Percentiles rank a stretch among this genome's conserved stretches.
phyloP scores from a whole-genome alignment of 1,140 invertebrate genomes.

The Megalonaias nervosa region DNA sequence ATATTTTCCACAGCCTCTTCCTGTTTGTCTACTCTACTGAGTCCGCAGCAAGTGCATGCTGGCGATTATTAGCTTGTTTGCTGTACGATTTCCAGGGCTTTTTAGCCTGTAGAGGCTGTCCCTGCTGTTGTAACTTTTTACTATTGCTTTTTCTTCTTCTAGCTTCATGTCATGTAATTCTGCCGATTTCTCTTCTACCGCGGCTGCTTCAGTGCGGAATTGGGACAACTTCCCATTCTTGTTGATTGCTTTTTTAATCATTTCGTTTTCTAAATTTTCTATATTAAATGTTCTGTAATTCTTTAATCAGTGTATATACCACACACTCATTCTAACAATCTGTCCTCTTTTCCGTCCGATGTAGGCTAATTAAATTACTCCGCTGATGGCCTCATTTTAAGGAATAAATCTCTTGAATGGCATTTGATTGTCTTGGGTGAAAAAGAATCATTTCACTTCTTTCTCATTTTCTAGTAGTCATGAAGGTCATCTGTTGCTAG shows the following conservation, averaged over 20 bases:
- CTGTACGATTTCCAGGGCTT: neutral
- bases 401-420: slow-evolving; percentile 12
- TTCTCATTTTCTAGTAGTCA: slow-evolving; percentile 4
- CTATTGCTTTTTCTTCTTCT: too few species aligned
- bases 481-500: neutral
- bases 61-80: neutral
- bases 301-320: neutral
- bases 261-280: too few species aligned
- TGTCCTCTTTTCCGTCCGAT: neutral
- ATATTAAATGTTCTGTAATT: slow-evolving; percentile 1
- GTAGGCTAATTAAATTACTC: slow-evolving; percentile 3
- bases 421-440: neutral
- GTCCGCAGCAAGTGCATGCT: too few species aligned
- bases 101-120: too few species aligned
- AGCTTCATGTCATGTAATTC: too few species aligned
- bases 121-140: too few species aligned
- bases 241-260: too few species aligned
- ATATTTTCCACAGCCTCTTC: too few species aligned
- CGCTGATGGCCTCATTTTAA: slow-evolving; percentile 3
- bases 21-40: too few species aligned
- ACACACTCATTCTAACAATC: neutral
- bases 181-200: neutral
- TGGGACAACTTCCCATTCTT: too few species aligned
- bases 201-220: too few species aligned
- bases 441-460: slow-evolving; percentile 5